phyloP scores from a whole-genome alignment of 2,797 vertebrate genomes.

The Sebastes minor region DNA sequence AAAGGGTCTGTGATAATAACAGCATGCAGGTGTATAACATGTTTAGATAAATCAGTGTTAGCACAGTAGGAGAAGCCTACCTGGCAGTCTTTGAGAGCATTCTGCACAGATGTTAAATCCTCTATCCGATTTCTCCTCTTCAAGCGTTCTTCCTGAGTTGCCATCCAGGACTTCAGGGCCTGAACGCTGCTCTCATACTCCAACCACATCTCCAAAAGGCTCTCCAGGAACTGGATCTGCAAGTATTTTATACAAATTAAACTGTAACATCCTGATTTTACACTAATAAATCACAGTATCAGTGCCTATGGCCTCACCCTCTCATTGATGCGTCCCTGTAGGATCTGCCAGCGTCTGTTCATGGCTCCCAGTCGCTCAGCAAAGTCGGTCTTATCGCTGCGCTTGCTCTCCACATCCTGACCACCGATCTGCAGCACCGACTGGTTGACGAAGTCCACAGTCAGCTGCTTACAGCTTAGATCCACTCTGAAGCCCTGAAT shows the following conservation, averaged over 20 bases:
- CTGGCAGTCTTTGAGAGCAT: constrained; percentile 92
- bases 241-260: constrained; percentile 7
- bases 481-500: constrained; percentile 94
- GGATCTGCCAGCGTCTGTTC: constrained; percentile 96
- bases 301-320: constrained; percentile 79
- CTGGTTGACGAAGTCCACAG: constrained; percentile 97
- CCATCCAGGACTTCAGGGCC: constrained; percentile 90
- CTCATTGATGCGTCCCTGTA: constrained; percentile 91
- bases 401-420: constrained; percentile 94
- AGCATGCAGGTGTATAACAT: not conserved
- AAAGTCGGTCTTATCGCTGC: constrained; percentile 96
- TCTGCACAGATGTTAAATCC: constrained; percentile 92
- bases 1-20: not conserved
- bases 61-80: constrained; percentile 62
- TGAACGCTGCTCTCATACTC: constrained; percentile 92
- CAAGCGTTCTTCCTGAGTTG: constrained; percentile 87
- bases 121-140: constrained; percentile 89
- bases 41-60: not conserved
- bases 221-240: constrained; percentile 92
- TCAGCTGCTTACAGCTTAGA: constrained; percentile 95
- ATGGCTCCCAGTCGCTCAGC: constrained; percentile 95
- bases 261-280: not conserved
- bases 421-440: constrained; percentile 93
- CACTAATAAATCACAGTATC: not conserved
- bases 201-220: constrained; percentile 90